Conservation (phyloP, 2,113 vertebrate species). For the Fregata magnificens region DNA sequence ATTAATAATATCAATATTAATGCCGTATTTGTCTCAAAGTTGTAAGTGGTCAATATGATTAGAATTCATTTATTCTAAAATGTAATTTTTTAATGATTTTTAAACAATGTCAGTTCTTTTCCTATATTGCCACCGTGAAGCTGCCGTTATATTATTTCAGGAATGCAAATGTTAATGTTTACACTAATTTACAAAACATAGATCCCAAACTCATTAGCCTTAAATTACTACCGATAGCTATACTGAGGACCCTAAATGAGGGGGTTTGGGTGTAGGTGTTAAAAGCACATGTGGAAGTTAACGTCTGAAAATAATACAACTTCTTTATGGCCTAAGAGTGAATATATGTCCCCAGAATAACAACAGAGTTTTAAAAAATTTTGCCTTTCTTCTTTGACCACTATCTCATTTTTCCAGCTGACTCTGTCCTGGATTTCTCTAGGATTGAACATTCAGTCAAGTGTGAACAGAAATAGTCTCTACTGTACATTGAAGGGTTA, state of each 20-base stretch:
- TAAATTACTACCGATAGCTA: background rate
- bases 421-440: background rate
- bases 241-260: background rate
- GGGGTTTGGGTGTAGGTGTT: background rate
- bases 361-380: background rate
- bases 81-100: background rate
- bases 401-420: background rate
- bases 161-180: background rate
- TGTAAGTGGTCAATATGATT: conserved; percentile 50
- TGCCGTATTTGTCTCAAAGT: conserved; percentile 67
- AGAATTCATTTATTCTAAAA: conserved; percentile 32
- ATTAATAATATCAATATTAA: conserved; percentile 39
- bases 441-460: background rate
- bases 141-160: background rate
- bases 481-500: background rate
- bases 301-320: background rate
- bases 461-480: background rate
- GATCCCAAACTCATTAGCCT: background rate
- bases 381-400: background rate
- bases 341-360: background rate
- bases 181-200: background rate
- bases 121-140: background rate
- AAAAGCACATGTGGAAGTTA: background rate
- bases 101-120: background rate
- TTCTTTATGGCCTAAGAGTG: background rate